Conservation (phyloP, 2,797 vertebrate species). For the Taenioides sp. region DNA sequence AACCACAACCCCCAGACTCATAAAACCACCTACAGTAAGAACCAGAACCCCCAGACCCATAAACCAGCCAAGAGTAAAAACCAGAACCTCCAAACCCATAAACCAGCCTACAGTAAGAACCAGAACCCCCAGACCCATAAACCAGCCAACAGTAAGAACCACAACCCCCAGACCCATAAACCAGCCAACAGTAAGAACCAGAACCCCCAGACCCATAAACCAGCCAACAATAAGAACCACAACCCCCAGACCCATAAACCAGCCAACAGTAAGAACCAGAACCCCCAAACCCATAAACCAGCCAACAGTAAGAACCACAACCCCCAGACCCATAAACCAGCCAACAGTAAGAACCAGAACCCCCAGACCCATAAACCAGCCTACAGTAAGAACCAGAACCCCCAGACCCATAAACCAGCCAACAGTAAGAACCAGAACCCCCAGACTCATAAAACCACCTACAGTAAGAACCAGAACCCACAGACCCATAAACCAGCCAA, state of each 20-base stretch:
- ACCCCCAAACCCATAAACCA: conserved; percentile 30
- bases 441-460: too few species aligned
- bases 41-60: not conserved
- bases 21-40: too few species aligned
- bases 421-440: not conserved
- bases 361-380: too few species aligned
- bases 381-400: too few species aligned
- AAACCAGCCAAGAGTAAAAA: conserved; percentile 70
- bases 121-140: conserved; percentile 31
- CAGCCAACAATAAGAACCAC: conserved; percentile 65
- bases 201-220: conserved; percentile 31
- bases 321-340: not conserved
- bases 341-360: not conserved
- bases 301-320: conserved; percentile 65
- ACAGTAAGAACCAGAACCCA: too few species aligned
- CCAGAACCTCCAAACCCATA: not conserved
- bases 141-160: conserved; percentile 65
- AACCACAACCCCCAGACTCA: not conserved
- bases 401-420: not conserved
- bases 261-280: too few species aligned
- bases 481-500: not conserved
- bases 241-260: not conserved
- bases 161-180: not conserved
- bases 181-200: too few species aligned
- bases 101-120: too few species aligned